Conservation (phyloP, 2,888 invertebrate genomes). For the Macrosiphum euphorbiae region DNA sequence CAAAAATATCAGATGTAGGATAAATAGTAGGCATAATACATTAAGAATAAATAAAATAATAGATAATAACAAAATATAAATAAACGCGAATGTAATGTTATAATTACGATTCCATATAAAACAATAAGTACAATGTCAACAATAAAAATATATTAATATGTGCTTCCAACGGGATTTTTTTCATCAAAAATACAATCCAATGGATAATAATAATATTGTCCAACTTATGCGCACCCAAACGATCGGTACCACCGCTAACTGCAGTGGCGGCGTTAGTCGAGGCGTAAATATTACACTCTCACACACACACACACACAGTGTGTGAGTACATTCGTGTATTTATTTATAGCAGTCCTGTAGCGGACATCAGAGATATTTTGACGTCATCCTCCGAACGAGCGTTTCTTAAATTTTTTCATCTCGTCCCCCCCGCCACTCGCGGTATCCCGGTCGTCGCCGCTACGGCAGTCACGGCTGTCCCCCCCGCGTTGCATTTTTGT, state of each 20-base stretch:
- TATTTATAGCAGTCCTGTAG: constrained; percentile 45
- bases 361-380: constrained; percentile 26
- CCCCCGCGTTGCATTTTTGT: constrained; percentile 44
- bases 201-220: neutral
- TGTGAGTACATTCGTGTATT: neutral
- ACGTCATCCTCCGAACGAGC: constrained; percentile 49
- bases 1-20: too few species aligned
- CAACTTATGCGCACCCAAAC: neutral
- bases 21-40: too few species aligned
- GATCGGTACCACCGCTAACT: neutral
- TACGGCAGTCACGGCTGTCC: neutral
- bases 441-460: neutral
- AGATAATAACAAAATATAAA: too few species aligned
- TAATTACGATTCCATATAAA: too few species aligned
- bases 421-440: constrained; percentile 12
- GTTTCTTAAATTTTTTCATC: constrained; percentile 23
- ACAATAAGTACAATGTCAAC: too few species aligned
- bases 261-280: neutral
- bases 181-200: neutral
- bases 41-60: too few species aligned
- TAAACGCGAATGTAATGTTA: too few species aligned
- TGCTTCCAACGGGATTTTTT: neutral
- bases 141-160: too few species aligned
- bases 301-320: neutral
- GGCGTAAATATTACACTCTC: neutral